Base-by-base conservation (phyloP, 2,113 vertebrate genomes). In the Fulmarus glacialis region DNA sequence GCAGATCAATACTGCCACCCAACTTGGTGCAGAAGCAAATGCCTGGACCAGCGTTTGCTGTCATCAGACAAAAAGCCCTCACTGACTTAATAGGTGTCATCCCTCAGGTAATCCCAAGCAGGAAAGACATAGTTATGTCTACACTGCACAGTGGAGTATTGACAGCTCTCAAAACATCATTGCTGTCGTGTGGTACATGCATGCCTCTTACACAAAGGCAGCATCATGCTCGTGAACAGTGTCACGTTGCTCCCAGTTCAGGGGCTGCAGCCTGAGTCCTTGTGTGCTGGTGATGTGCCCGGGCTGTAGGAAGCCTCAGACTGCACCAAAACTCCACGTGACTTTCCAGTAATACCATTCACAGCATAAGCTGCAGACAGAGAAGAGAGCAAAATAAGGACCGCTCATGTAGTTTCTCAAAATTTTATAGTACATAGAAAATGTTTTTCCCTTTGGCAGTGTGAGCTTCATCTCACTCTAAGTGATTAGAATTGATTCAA, bases 181-280 rank as follows among this genome's bases (percentile, higher is more conserved):
- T 68, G 58, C 42, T 81, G 12, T 17, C 4, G 0, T 30, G 55
- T 24, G 40, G 70, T 66, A 12, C 10, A 0, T 15, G 26, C 0
- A 0, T 58, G 24, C 10, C 53, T 55, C n/a, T 48, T 50, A 14
- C 32, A 67, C 50, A 48, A n/a, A 34, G 32, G 50, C 52, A 59
- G 17, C 8, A 0, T 24, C 11, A 0, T 14, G 53, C 7, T 6
- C 7, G 0, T 24, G 34, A 66, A 1, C 38, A 34, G 32, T 21
- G n/a, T 73, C 53, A 32, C 36, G 9, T 13, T 63, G 84, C n/a
- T 59, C 34, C 52, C 80, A 32, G 56, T 21, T 45, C 90, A 67
- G 62, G 73, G 30, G 6, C 52, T 62, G 66, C 59, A 70, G 55
- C 23, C 52, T 24, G 17, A n/a, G 53, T 45, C 23, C 34, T 34